A percentile compares a stretch with the other conserved stretches of the same genome.
phyloP scores from a whole-genome alignment of 2,113 vertebrate species.

The Acrocephalus arundinaceus region DNA sequence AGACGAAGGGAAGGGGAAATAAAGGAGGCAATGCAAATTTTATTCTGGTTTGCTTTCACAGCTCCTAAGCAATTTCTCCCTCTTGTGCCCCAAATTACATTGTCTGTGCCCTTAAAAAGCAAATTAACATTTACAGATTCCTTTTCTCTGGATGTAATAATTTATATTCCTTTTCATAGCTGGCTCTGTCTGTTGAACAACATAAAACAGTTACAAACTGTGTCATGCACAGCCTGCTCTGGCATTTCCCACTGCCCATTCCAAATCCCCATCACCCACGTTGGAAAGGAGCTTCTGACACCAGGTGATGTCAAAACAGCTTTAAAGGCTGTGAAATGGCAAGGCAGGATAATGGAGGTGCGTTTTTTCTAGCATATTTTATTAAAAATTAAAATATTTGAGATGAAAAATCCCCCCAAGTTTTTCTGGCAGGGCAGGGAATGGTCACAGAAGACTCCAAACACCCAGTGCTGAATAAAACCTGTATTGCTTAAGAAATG shows the following conservation, averaged over 20 bases:
- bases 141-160: not conserved
- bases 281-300: not conserved
- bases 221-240: not conserved
- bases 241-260: not conserved
- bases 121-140: slow-evolving; percentile 16
- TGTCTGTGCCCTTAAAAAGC: slow-evolving; percentile 16
- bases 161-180: not conserved
- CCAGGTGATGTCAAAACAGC: not conserved
- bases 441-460: not conserved
- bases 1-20: not conserved
- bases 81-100: slow-evolving; percentile 1
- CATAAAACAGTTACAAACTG: not conserved
- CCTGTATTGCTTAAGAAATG: not conserved
- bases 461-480: not conserved
- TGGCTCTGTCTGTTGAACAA: not conserved
- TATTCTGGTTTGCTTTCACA: slow-evolving; percentile 21
- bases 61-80: slow-evolving; percentile 9
- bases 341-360: not conserved
- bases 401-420: not conserved
- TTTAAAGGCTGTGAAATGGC: not conserved
- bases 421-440: not conserved
- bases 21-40: not conserved
- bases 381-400: not conserved
- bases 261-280: not conserved
- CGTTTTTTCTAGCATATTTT: not conserved